These are phyloP conservation scores for Pollachius pollachius DNA, from an alignment of 2,113 vertebrate genomes.

Conservation along the genomic window DNA sequence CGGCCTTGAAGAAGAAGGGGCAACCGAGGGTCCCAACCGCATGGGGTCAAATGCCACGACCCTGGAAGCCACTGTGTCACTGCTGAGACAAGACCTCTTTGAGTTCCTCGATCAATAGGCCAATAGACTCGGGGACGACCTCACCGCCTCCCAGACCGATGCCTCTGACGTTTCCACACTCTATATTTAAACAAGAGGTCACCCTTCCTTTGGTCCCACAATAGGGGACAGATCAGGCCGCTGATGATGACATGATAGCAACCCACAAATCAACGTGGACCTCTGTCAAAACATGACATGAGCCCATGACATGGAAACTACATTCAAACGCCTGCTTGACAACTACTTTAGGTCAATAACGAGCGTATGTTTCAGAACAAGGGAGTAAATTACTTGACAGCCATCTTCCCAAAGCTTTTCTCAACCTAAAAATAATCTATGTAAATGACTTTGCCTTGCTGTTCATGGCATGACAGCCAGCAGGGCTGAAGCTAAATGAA, in stretches of 20 bases:
- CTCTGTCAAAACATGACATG: background rate
- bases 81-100: constrained; percentile 8
- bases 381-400: too few species aligned
- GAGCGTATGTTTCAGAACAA: too few species aligned
- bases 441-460: too few species aligned
- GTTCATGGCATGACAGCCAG: too few species aligned
- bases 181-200: background rate
- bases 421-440: too few species aligned
- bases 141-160: background rate
- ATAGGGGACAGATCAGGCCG: background rate
- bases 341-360: too few species aligned
- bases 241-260: background rate
- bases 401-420: too few species aligned
- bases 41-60: constrained; percentile 21
- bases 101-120: background rate
- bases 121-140: background rate
- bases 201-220: background rate
- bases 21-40: constrained; percentile 7
- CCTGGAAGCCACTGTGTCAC: constrained; percentile 5
- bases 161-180: background rate
- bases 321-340: too few species aligned
- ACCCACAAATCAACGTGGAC: background rate
- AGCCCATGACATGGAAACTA: background rate
- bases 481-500: too few species aligned
- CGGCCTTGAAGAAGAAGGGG: constrained; percentile 23